phyloP scores from a whole-genome alignment of 2,888 invertebrate species.

The Drosophila neonasuta region DNA sequence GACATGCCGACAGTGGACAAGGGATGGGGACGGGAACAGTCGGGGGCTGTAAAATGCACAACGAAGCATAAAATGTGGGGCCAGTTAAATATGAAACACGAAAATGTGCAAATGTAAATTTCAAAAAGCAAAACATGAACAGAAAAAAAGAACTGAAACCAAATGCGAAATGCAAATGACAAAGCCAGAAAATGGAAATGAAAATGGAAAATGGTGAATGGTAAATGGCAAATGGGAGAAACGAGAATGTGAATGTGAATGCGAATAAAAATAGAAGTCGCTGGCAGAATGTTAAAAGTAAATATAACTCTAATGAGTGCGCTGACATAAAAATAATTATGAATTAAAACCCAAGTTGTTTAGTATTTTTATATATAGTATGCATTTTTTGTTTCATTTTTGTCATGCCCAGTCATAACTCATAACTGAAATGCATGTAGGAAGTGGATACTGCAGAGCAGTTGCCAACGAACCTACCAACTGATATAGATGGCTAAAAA shows the following conservation, averaged over 20 bases:
- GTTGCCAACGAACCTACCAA: conserved; percentile 67
- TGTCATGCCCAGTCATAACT: conserved; percentile 42
- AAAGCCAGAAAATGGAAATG: conserved; percentile 43
- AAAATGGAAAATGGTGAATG: conserved; percentile 18
- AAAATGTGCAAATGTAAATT: conserved; percentile 55
- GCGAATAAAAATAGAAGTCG: conserved; percentile 28
- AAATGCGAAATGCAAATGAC: conserved; percentile 58
- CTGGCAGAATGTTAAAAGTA: conserved; percentile 27
- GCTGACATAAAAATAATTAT: conserved; percentile 76
- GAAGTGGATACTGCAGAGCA: conserved; percentile 48
- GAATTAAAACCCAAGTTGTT: conserved; percentile 71
- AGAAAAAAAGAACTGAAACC: conserved; percentile 9
- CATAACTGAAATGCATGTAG: conserved; percentile 75
- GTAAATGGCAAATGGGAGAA: conserved; percentile 15
- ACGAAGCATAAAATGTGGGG: conserved; percentile 47
- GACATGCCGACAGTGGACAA: not conserved
- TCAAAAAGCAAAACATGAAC: conserved; percentile 49
- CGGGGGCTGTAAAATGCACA: conserved; percentile 53
- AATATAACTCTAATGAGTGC: conserved; percentile 67
- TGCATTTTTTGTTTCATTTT: conserved; percentile 22
- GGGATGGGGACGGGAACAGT: conserved; percentile 1
- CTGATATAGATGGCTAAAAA: conserved; percentile 18
- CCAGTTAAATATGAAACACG: conserved; percentile 48
- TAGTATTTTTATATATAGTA: conserved; percentile 38
- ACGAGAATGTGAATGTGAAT: conserved; percentile 32